phyloP scores from a whole-genome alignment of 2,888 invertebrate species.

The Ectemnius lituratus region DNA sequence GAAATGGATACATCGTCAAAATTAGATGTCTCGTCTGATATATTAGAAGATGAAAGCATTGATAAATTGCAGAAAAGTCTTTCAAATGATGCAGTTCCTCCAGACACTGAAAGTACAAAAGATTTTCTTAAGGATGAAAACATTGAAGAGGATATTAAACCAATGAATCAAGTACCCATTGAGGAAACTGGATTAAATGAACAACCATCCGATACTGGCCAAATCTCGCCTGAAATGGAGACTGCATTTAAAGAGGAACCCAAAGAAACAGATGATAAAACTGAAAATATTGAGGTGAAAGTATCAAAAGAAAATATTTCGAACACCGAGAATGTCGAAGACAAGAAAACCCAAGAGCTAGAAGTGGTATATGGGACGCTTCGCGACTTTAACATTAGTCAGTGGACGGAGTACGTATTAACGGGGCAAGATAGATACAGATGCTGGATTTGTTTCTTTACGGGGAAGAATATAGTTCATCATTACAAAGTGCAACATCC shows the following conservation, averaged over 20 bases:
- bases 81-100: not conserved
- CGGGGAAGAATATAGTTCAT: slow-evolving; percentile 82
- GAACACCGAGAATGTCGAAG: not conserved
- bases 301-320: not conserved
- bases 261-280: not conserved
- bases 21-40: not conserved
- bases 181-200: not conserved
- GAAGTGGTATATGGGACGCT: not conserved
- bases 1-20: slow-evolving; percentile 7
- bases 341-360: not conserved
- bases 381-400: slow-evolving; percentile 42
- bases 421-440: slow-evolving; percentile 74
- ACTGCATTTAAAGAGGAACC: not conserved
- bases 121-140: not conserved
- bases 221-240: not conserved
- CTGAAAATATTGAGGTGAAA: not conserved
- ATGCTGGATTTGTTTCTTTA: slow-evolving; percentile 82
- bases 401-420: slow-evolving; percentile 66
- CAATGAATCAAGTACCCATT: not conserved
- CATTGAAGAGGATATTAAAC: not conserved
- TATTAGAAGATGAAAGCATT: not conserved
- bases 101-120: not conserved
- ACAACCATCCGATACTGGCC: not conserved
- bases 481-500: slow-evolving; percentile 85
- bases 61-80: not conserved